Conservation (phyloP, 2,797 vertebrate species). For the Eurystomus glaucurus region DNA sequence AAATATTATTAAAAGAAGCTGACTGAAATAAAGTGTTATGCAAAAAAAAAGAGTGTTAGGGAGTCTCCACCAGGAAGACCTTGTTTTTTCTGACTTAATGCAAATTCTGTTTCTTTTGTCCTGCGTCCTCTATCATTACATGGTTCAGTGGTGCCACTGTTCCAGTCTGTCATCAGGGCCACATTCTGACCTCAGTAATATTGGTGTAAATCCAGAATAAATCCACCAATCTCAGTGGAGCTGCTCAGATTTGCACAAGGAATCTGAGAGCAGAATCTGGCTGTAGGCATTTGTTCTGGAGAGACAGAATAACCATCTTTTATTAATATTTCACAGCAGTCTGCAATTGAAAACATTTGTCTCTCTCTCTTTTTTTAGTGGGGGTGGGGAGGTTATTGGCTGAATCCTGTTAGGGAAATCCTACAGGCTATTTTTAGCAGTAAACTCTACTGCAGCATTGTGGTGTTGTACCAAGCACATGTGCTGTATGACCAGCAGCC, state of each 20-base stretch:
- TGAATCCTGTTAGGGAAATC: slow-evolving; percentile 75
- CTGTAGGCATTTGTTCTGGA: slow-evolving; percentile 60
- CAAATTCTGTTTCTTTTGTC: slow-evolving; percentile 29
- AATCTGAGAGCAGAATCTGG: slow-evolving; percentile 63
- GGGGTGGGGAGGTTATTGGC: slow-evolving; percentile 45
- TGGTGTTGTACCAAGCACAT: slow-evolving; percentile 57
- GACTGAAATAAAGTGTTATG: background rate
- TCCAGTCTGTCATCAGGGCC: slow-evolving; percentile 26
- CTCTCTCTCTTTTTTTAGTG: background rate
- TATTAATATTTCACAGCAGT: slow-evolving; percentile 77
- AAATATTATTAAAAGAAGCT: slow-evolving; percentile 11
- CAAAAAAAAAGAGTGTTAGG: background rate
- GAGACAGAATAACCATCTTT: slow-evolving; percentile 72
- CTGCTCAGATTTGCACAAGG: slow-evolving; percentile 62
- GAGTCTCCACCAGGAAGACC: background rate
- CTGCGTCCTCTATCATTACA: background rate
- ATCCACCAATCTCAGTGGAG: slow-evolving; percentile 60
- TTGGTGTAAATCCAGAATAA: slow-evolving; percentile 69
- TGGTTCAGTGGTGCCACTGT: slow-evolving; percentile 25
- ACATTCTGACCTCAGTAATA: slow-evolving; percentile 51
- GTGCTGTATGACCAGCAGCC: slow-evolving; percentile 63
- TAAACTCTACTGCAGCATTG: slow-evolving; percentile 48
- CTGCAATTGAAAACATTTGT: slow-evolving; percentile 80
- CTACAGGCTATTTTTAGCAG: slow-evolving; percentile 77
- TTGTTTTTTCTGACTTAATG: background rate